Percentiles rank a stretch among this genome's conserved stretches.
Conservation (phyloP, 2,113 vertebrate genomes). For the Nothobranchius furzeri region DNA sequence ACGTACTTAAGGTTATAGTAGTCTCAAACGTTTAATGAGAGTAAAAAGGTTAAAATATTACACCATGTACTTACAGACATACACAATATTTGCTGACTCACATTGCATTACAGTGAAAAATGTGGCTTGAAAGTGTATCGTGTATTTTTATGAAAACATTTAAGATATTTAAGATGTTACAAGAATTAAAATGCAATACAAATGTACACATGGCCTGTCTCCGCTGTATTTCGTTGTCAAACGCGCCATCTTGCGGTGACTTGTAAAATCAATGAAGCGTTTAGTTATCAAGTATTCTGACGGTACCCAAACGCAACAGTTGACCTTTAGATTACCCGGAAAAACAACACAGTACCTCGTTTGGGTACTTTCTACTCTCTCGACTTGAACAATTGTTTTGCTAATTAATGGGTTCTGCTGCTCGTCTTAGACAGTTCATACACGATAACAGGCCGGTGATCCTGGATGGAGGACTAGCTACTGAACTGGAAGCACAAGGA, state of each 20-base stretch:
- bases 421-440: conserved; percentile 21
- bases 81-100: no score
- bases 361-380: no score
- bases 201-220: not conserved
- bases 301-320: not conserved
- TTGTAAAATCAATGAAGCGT: fast-evolving
- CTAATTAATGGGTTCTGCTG: conserved; percentile 22
- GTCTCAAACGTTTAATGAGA: no score
- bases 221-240: not conserved
- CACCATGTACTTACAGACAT: no score
- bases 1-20: no score
- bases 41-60: no score
- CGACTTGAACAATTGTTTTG: no score
- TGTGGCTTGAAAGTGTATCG: no score
- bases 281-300: not conserved
- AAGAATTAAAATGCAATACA: not conserved
- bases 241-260: conserved; percentile 28
- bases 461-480: conserved; percentile 81
- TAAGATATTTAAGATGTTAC: not conserved
- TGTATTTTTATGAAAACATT: not conserved
- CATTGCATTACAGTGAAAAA: no score
- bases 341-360: conserved; percentile 29
- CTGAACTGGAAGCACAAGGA: conserved; percentile 81
- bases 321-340: conserved; percentile 48
- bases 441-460: conserved; percentile 53